These are phyloP conservation scores for Chrysemys picta DNA, from an alignment of 2,113 vertebrate genomes.

Conservation along the genomic window DNA sequence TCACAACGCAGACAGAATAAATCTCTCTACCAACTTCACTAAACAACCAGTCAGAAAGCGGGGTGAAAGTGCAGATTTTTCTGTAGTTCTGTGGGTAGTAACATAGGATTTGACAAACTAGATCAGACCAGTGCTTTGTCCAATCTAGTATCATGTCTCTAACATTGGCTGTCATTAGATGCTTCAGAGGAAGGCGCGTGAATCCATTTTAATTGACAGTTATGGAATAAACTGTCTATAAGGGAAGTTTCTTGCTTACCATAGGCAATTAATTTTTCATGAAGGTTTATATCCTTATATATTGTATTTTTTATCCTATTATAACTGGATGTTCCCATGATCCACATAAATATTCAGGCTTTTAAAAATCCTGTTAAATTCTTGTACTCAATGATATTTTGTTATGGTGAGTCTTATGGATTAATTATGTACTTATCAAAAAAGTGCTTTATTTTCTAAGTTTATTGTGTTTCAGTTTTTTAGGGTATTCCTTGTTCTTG, in stretches of 20 bases:
- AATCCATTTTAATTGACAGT: background rate
- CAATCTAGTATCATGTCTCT: background rate
- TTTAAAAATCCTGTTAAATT: no score
- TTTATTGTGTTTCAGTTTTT: background rate
- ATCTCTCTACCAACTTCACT: background rate
- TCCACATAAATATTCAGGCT: no score
- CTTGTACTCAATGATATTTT: no score
- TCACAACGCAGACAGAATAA: background rate
- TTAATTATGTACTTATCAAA: no score
- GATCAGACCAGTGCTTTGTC: background rate
- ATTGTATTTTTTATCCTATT: no score
- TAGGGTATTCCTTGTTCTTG: background rate
- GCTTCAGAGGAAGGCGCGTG: background rate
- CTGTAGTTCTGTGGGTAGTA: background rate
- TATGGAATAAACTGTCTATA: background rate
- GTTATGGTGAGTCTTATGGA: no score
- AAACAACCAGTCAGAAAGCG: background rate
- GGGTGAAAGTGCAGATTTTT: background rate
- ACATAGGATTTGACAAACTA: background rate
- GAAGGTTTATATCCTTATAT: background rate
- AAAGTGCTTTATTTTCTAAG: background rate
- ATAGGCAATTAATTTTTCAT: background rate
- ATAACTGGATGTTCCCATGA: no score
- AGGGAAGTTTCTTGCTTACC: background rate
- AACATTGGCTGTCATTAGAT: background rate